phyloP scores from a whole-genome alignment of 37 sponge, comb jelly and placozoan species.

The Chondrosia reniformis region DNA sequence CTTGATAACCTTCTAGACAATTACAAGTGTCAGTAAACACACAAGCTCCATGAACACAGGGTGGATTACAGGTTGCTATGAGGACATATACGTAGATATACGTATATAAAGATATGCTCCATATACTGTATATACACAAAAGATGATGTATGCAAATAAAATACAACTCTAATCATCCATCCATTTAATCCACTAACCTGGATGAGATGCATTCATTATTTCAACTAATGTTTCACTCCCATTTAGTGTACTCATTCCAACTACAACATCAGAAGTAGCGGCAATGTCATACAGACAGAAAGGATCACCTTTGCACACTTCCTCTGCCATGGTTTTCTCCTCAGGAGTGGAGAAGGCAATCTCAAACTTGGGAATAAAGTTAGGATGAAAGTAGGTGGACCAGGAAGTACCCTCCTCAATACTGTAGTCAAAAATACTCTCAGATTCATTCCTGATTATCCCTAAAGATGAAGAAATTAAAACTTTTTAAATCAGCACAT shows the following conservation, averaged over 20 bases:
- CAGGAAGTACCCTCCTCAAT: no score
- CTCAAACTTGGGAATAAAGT: conserved; percentile 45
- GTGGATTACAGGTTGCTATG: conserved; percentile 41
- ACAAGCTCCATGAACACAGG: conserved; percentile 70
- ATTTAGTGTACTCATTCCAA: conserved; percentile 43
- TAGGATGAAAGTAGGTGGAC: conserved; percentile 39
- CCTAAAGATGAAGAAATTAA: no score
- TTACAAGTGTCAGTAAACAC: conserved; percentile 39
- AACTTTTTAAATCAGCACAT: no score
- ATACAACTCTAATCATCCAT: no score
- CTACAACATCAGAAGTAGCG: conserved; percentile 35
- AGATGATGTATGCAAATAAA: no score
- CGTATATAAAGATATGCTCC: no score
- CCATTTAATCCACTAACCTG: no score
- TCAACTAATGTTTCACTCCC: conserved; percentile 25
- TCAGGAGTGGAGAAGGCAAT: conserved; percentile 26
- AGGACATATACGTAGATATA: background rate
- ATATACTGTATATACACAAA: background rate
- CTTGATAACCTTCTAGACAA: conserved; percentile 45
- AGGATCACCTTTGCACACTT: conserved; percentile 32
- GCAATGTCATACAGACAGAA: conserved; percentile 71
- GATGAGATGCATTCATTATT: conserved; percentile 39
- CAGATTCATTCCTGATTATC: no score
- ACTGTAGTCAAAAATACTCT: no score
- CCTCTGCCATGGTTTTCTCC: conserved; percentile 35